These are phyloP conservation scores for Muscicapa adusta DNA, from an alignment of 2,113 vertebrate genomes.

Conservation along the genomic window DNA sequence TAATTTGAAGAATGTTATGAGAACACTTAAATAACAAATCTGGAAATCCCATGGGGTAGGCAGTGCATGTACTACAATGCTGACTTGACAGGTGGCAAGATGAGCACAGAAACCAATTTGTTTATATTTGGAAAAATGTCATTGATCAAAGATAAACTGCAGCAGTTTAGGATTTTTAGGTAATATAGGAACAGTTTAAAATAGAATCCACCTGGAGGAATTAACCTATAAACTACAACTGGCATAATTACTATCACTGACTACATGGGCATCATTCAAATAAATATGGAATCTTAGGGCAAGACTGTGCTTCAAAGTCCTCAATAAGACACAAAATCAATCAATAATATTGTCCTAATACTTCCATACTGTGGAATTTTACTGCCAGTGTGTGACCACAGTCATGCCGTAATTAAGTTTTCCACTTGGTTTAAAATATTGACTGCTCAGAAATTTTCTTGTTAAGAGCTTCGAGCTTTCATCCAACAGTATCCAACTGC, in stretches of 20 bases:
- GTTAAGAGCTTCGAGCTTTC: not conserved
- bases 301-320: not conserved
- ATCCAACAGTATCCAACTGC: not conserved
- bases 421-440: not conserved
- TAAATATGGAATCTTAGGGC: not conserved
- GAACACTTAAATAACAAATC: not conserved
- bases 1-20: not conserved
- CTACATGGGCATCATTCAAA: not conserved
- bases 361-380: not conserved
- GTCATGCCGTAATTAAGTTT: not conserved
- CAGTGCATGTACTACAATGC: rapidly evolving
- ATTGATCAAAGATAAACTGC: not conserved
- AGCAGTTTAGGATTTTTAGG: not conserved
- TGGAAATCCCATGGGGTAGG: not conserved
- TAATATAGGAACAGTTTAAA: not conserved
- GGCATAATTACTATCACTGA: not conserved
- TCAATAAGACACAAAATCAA: not conserved
- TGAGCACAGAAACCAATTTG: not conserved
- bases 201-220: not conserved
- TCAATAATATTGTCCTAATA: not conserved
- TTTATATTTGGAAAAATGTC: not conserved
- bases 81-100: not conserved
- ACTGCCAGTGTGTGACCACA: not conserved
- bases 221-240: not conserved
- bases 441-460: not conserved